These are phyloP conservation scores for Plotosus lineatus DNA, from an alignment of 2,113 vertebrate species.

Conservation along the genomic window DNA sequence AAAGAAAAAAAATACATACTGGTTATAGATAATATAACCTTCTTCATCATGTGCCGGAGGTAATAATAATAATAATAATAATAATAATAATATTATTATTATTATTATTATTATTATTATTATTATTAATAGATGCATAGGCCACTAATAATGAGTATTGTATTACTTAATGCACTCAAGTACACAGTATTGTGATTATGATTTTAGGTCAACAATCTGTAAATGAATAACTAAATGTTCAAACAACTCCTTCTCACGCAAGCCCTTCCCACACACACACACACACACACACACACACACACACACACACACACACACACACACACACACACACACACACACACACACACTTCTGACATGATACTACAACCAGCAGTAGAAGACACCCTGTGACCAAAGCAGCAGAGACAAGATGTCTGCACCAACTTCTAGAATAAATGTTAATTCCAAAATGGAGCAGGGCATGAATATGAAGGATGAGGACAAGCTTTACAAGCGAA, in stretches of 20 bases:
- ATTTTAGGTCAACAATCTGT: background rate
- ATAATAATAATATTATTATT: too few relatives aligned
- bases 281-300: background rate
- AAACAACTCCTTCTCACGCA: slow-evolving; percentile 27
- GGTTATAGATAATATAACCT: too few relatives aligned
- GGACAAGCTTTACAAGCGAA: slow-evolving; percentile 62
- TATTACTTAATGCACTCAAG: background rate
- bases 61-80: too few relatives aligned
- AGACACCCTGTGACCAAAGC: background rate
- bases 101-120: background rate
- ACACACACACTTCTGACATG: background rate
- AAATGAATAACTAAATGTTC: background rate
- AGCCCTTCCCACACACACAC: background rate
- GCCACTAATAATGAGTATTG: background rate
- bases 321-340: background rate
- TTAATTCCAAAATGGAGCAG: slow-evolving; percentile 7
- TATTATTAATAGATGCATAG: background rate
- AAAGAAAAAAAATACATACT: too few relatives aligned
- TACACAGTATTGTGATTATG: background rate
- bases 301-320: background rate
- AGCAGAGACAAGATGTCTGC: background rate
- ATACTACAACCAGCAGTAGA: background rate
- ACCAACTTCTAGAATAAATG: background rate
- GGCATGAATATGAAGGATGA: slow-evolving; percentile 51
- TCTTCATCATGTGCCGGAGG: too few relatives aligned